These are phyloP conservation scores for Cyclura pinguis DNA, from an alignment of 2,797 vertebrate species.

Conservation along the genomic window DNA sequence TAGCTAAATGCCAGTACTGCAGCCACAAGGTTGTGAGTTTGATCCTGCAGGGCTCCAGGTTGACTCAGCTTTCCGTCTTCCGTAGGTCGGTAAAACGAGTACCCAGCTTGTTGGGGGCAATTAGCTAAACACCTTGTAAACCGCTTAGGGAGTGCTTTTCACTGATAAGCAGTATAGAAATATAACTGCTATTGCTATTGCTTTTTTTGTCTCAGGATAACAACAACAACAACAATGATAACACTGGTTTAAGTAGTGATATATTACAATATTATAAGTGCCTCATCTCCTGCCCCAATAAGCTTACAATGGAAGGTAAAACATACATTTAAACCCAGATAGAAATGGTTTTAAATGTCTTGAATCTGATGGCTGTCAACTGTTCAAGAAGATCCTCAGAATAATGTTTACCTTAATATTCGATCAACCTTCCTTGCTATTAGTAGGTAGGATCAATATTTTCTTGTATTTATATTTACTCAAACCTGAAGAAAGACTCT, in stretches of 20 bases:
- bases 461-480: not conserved
- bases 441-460: not conserved
- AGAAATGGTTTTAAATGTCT: not conserved
- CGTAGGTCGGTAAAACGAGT: too few species aligned
- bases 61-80: too few species aligned
- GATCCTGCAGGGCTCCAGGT: too few species aligned
- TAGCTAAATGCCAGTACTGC: too few species aligned
- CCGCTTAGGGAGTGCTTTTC: too few species aligned
- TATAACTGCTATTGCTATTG: too few species aligned
- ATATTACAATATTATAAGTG: not conserved
- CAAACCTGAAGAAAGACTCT: too few species aligned
- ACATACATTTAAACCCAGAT: not conserved
- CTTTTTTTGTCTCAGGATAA: not conserved
- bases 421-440: not conserved
- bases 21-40: too few species aligned
- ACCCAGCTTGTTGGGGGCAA: too few species aligned
- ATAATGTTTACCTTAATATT: not conserved
- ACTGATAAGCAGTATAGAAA: too few species aligned
- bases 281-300: not conserved
- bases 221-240: too few species aligned
- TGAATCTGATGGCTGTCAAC: not conserved
- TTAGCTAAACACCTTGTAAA: too few species aligned
- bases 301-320: not conserved
- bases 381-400: not conserved
- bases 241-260: not conserved